phyloP scores from a whole-genome alignment of 2,888 invertebrate genomes.

The Harpagoxenus sublaevis region DNA sequence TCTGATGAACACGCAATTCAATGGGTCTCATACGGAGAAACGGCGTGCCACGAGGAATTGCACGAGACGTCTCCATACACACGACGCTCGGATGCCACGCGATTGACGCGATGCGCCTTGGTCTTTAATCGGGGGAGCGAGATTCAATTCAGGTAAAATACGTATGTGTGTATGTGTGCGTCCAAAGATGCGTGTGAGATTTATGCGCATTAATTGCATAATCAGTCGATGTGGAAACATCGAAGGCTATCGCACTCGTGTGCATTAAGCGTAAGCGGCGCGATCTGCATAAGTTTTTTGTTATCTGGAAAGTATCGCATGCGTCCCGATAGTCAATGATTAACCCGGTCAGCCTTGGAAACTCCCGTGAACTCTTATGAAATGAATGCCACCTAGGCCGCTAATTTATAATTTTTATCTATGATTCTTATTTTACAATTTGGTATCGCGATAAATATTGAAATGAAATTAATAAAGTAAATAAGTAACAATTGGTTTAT shows the following conservation, averaged over 20 bases:
- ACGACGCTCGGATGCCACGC: constrained; percentile 54
- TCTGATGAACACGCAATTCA: constrained; percentile 48
- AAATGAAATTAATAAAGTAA: not conserved
- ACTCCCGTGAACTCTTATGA: not conserved
- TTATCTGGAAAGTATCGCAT: constrained; percentile 20
- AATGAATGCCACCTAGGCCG: not conserved
- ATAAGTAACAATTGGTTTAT: not conserved
- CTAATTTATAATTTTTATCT: not conserved
- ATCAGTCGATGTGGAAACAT: not conserved
- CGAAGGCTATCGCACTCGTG: not conserved
- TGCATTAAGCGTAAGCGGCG: constrained; percentile 8
- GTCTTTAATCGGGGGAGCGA: constrained; percentile 41
- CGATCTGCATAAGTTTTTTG: constrained; percentile 30
- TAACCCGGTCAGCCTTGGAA: constrained; percentile 23
- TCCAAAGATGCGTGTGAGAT: not conserved
- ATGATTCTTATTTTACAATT: not conserved
- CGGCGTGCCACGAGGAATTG: constrained; percentile 15
- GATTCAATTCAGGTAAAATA: constrained; percentile 41
- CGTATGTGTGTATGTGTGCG: not conserved
- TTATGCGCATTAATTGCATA: constrained; percentile 24
- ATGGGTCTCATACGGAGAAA: constrained; percentile 50
- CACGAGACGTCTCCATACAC: constrained; percentile 41
- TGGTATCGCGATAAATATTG: not conserved
- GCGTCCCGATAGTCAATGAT: not conserved
- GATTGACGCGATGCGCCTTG: constrained; percentile 56